Evolutionary conservation across 2,888 invertebrate genomes (phyloP).

Genomic region (Hyppa rectilinea): DNA sequence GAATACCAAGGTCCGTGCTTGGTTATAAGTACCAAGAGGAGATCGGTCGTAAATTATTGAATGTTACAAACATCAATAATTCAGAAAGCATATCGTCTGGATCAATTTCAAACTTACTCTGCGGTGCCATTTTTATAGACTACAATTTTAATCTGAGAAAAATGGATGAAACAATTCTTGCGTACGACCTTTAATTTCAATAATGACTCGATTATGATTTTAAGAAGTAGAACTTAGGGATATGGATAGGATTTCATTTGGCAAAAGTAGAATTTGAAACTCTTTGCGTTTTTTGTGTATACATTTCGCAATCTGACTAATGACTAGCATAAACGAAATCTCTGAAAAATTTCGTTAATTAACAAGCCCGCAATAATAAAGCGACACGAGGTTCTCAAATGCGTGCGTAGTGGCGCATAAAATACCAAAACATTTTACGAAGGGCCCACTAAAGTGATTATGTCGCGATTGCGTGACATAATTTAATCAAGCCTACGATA

Average conservation of each 20-base stretch:
- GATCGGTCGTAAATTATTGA: constrained; percentile 44
- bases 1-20: constrained; percentile 57
- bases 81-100: constrained; percentile 37
- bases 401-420: constrained; percentile 57
- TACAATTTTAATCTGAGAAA: background rate
- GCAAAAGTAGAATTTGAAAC: constrained; percentile 4
- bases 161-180: background rate
- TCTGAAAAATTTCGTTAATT: constrained; percentile 45
- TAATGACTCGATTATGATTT: constrained; percentile 8
- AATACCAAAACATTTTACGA: constrained; percentile 65
- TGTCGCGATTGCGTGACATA: constrained; percentile 75
- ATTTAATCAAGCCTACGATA: constrained; percentile 66
- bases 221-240: background rate
- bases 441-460: constrained; percentile 70
- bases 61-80: constrained; percentile 57
- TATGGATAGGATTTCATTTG: background rate
- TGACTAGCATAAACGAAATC: constrained; percentile 21
- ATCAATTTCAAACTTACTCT: constrained; percentile 12
- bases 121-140: background rate
- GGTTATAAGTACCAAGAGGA: constrained; percentile 17
- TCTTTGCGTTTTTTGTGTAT: constrained; percentile 10
- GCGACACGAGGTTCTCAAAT: constrained; percentile 44
- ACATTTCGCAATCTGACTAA: constrained; percentile 49
- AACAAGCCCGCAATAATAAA: constrained; percentile 52
- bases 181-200: background rate